Conservation (phyloP, 2,113 vertebrate species). For the Pelusios castaneus region DNA sequence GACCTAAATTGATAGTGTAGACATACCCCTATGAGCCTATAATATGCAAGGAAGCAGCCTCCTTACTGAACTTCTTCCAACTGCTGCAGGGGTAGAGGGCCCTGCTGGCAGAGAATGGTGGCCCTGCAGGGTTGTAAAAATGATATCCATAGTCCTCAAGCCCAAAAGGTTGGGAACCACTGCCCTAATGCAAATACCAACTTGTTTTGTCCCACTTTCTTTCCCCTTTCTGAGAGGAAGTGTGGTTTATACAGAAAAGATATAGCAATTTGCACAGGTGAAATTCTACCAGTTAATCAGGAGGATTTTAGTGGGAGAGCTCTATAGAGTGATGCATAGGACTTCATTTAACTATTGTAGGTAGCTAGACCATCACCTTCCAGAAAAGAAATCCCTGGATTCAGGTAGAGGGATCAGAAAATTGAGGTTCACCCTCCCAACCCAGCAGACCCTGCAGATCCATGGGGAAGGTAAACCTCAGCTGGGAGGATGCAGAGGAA, state of each 20-base stretch:
- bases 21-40: too few relatives aligned
- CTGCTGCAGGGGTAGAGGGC: too few relatives aligned
- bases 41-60: too few relatives aligned
- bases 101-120: too few relatives aligned
- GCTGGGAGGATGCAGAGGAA: background rate
- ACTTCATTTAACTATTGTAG: background rate
- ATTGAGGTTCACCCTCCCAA: background rate
- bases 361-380: background rate
- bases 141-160: too few relatives aligned
- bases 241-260: background rate
- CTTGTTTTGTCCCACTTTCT: background rate
- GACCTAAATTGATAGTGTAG: too few relatives aligned
- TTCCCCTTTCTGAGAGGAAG: background rate
- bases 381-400: background rate
- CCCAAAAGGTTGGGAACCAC: too few relatives aligned
- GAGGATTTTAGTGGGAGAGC: background rate
- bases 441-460: background rate
- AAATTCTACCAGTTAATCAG: fast-evolving
- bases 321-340: background rate
- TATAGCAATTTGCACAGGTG: background rate
- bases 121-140: too few relatives aligned
- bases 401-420: background rate
- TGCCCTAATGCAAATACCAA: background rate
- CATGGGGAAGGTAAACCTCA: background rate
- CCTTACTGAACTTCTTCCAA: too few relatives aligned